phyloP scores from a whole-genome alignment of 2,797 vertebrate species.

The Myoxocephalus aenaeus region DNA sequence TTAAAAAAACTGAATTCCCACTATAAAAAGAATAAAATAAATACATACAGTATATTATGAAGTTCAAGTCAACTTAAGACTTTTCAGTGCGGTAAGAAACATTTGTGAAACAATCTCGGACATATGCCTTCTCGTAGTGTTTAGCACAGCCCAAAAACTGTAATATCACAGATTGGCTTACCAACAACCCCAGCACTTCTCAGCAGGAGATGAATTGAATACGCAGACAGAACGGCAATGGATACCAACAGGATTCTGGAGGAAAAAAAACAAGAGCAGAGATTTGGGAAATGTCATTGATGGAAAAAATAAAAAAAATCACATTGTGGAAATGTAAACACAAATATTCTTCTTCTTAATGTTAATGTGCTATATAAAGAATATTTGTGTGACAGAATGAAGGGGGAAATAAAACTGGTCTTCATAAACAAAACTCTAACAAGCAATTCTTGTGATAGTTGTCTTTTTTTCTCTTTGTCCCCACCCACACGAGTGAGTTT shows the following conservation, averaged over 20 bases:
- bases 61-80: background rate
- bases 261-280: conserved; percentile 47
- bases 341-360: background rate
- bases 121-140: background rate
- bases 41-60: background rate
- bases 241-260: conserved; percentile 84
- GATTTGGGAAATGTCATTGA: background rate
- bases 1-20: background rate
- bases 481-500: conserved; percentile 25
- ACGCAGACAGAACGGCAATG: conserved; percentile 89
- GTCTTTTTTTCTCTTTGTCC: background rate
- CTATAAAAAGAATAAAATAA: background rate
- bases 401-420: background rate
- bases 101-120: background rate
- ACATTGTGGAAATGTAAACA: background rate
- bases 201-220: conserved; percentile 92
- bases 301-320: background rate
- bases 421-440: background rate
- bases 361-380: no score
- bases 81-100: background rate
- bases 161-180: conserved; percentile 65
- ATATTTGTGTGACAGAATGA: background rate
- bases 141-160: background rate
- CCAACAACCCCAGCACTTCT: conserved; percentile 88
- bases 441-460: background rate